A percentile compares a stretch with the other conserved stretches of the same genome.
These are phyloP conservation scores for Formica aserva DNA, from an alignment of 2,888 invertebrate species.

Conservation along the genomic window DNA sequence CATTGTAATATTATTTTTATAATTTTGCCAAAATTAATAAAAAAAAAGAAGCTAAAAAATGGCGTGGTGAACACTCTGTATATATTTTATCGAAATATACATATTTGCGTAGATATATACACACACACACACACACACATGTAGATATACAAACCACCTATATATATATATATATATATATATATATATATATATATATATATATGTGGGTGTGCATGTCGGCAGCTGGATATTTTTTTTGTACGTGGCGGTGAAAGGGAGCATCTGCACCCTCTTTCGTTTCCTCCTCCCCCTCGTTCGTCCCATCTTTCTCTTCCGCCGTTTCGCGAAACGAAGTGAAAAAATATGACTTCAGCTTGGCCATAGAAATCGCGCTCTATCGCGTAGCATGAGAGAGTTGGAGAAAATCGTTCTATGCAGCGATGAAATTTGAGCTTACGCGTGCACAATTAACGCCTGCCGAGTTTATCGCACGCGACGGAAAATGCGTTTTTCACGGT, in stretches of 20 bases:
- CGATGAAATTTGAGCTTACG: conserved; percentile 47
- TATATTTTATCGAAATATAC: background rate
- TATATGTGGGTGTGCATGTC: background rate
- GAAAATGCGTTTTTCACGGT: conserved; percentile 41
- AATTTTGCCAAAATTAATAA: background rate
- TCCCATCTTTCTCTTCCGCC: background rate
- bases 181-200: background rate
- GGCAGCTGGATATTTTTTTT: conserved; percentile 34
- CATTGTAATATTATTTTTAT: background rate
- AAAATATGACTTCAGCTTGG: conserved; percentile 39
- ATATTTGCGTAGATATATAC: conserved; percentile 5
- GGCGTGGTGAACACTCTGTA: background rate
- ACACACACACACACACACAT: background rate
- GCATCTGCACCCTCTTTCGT: conserved; percentile 45
- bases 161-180: background rate
- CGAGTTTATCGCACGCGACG: conserved; percentile 45
- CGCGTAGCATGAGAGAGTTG: conserved; percentile 22
- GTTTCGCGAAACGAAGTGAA: conserved; percentile 53
- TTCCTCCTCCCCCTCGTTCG: background rate
- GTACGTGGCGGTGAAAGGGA: conserved; percentile 49
- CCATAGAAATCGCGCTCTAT: conserved; percentile 44
- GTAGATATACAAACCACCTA: conserved; percentile 13
- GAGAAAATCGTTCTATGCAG: conserved; percentile 23
- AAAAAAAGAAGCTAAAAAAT: background rate
- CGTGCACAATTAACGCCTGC: conserved; percentile 41